A percentile compares a stretch with the other conserved stretches of the same genome.
Conservation (phyloP, 2,113 vertebrate genomes). For the Mustela nigripes region DNA sequence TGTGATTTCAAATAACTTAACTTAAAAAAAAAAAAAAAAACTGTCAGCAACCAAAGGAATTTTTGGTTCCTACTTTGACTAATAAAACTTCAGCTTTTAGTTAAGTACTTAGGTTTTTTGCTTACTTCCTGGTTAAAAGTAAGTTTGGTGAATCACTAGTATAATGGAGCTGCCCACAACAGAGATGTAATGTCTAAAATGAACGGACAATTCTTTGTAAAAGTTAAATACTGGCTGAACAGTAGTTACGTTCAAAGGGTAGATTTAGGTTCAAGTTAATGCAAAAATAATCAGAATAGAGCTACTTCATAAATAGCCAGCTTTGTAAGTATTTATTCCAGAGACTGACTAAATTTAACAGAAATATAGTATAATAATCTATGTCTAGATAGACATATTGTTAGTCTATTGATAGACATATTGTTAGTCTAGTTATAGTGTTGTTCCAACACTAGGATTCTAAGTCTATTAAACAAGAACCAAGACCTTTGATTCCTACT, state of each 20-base stretch:
- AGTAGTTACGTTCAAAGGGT: neutral
- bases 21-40: neutral
- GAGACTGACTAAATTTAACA: neutral
- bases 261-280: neutral
- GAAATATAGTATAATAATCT: neutral
- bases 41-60: neutral
- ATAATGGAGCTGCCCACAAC: neutral
- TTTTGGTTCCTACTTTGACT: neutral
- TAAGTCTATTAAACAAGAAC: slow-evolving; percentile 9
- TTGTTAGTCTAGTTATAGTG: no score
- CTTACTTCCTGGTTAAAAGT: neutral
- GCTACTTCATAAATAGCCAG: neutral
- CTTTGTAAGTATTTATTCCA: neutral
- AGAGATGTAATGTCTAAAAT: neutral
- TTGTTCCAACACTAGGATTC: neutral
- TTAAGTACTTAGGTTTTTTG: neutral
- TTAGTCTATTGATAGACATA: no score
- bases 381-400: neutral
- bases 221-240: neutral
- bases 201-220: neutral
- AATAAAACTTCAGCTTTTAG: slow-evolving; percentile 37
- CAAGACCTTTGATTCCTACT: neutral
- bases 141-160: neutral
- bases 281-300: neutral
- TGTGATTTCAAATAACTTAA: neutral